Percentiles rank a stretch among this genome's conserved stretches.
phyloP scores from a whole-genome alignment of 2,888 invertebrate genomes.

The Papilio gigon region DNA sequence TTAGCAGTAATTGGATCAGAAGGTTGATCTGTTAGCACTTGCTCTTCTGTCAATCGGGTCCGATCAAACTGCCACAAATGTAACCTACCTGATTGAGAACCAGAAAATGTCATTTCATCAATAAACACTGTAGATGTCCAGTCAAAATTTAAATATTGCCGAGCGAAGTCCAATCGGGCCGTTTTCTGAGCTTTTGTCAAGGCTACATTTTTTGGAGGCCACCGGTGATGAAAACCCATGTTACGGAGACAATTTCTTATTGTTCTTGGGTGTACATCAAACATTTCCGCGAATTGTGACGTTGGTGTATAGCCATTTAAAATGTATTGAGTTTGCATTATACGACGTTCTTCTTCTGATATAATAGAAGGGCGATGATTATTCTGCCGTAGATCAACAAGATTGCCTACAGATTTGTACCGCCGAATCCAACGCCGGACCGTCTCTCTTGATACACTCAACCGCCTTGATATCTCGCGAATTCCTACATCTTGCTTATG shows the following conservation, averaged over 20 bases:
- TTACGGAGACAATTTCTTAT: constrained; percentile 2
- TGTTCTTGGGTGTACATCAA: constrained; percentile 2
- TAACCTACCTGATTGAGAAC: constrained; percentile 7
- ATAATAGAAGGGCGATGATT: constrained; percentile 11
- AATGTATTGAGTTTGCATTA: constrained; percentile 7
- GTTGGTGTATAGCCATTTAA: constrained; percentile 13
- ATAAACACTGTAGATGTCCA: constrained; percentile 7
- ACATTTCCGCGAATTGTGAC: constrained; percentile 5
- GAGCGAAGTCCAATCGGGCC: neutral
- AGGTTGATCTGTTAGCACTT: neutral
- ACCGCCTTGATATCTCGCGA: neutral
- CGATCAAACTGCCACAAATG: constrained; percentile 11
- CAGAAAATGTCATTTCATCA: constrained; percentile 8
- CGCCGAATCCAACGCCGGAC: constrained; percentile 11
- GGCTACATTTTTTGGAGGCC: constrained; percentile 9
- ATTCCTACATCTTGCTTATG: constrained; percentile 6
- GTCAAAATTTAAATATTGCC: constrained; percentile 5
- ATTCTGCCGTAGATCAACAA: constrained; percentile 4
- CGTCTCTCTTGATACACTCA: constrained; percentile 10
- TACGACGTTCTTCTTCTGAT: constrained; percentile 6
- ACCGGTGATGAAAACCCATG: constrained; percentile 2
- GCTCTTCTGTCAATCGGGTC: neutral
- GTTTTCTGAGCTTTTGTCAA: constrained; percentile 1
- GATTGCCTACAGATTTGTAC: constrained; percentile 1
- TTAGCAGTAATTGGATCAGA: constrained; percentile 1